A percentile compares a stretch with the other conserved stretches of the same genome.
Evolutionary conservation across 2,797 vertebrate genomes (phyloP).

Genomic region (Sebastes glaucus): DNA sequence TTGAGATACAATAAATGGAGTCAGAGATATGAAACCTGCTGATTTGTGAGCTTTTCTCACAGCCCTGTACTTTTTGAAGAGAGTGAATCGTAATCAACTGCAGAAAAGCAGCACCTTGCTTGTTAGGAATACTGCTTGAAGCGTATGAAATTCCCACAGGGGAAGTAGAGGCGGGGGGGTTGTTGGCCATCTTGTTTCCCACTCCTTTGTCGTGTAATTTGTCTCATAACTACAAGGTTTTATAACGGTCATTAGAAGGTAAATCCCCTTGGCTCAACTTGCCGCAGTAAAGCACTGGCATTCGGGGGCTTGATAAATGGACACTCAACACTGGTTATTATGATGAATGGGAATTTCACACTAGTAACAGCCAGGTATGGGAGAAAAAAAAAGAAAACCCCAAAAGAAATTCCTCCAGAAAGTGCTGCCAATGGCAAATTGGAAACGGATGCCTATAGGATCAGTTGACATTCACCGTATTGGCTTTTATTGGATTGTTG

Average conservation of each 20-base stretch:
- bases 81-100: constrained; percentile 28
- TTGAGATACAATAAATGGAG: constrained; percentile 36
- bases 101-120: constrained; percentile 16
- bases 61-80: background rate
- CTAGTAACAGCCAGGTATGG: constrained; percentile 68
- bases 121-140: constrained; percentile 24
- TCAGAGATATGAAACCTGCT: constrained; percentile 44
- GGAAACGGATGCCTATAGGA: constrained; percentile 66
- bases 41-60: constrained; percentile 38
- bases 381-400: constrained; percentile 12
- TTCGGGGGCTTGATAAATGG: constrained; percentile 78
- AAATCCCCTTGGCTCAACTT: constrained; percentile 63
- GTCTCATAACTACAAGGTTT: constrained; percentile 64
- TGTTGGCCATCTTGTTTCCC: constrained; percentile 38
- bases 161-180: background rate
- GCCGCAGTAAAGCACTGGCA: constrained; percentile 55
- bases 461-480: constrained; percentile 67
- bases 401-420: constrained; percentile 61
- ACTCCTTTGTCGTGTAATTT: constrained; percentile 62
- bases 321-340: constrained; percentile 83
- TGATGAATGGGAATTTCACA: constrained; percentile 83
- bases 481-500: constrained; percentile 60
- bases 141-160: constrained; percentile 1
- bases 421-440: constrained; percentile 71
- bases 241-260: constrained; percentile 67